Evolutionary conservation across 1,140 invertebrate species (phyloP).

Genomic region (Oscheius sp.): DNA sequence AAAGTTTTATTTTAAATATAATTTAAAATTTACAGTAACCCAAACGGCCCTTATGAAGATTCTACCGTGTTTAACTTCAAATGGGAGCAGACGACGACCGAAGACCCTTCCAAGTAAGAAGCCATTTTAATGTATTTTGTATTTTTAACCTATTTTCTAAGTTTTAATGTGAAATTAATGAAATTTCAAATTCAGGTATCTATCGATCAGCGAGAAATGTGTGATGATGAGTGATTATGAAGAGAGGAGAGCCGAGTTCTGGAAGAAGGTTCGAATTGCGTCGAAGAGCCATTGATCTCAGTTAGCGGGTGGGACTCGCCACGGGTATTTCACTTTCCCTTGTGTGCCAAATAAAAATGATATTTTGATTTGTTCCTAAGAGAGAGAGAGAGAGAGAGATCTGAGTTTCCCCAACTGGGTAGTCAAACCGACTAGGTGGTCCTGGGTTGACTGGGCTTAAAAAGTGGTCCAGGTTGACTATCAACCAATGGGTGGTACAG

Average conservation of each 20-base stretch:
- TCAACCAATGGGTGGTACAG: too few relatives aligned
- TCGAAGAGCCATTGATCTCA: constrained; percentile 6
- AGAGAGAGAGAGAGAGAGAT: too few relatives aligned
- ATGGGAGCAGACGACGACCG: constrained; percentile 27
- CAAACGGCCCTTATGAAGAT: constrained; percentile 34
- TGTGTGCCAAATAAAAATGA: too few relatives aligned
- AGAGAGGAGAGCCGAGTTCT: constrained; percentile 28
- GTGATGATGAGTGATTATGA: constrained; percentile 24
- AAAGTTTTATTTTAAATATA: too few relatives aligned
- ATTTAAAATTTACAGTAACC: constrained; percentile 8
- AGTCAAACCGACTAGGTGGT: too few relatives aligned
- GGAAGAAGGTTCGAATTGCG: constrained; percentile 29
- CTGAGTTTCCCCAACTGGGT: too few relatives aligned
- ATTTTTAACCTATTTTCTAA: not conserved
- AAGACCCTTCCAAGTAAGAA: not conserved
- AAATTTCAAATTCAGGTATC: constrained; percentile 5
- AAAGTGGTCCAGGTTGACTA: too few relatives aligned
- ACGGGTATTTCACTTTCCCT: too few relatives aligned
- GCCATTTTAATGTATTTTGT: not conserved
- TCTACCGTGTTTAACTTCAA: constrained; percentile 31
- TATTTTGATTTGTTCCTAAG: too few relatives aligned
- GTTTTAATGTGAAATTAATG: not conserved
- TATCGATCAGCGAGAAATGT: constrained; percentile 17
- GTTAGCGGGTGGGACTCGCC: not conserved
- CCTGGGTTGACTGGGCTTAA: too few relatives aligned